Evolutionary conservation across 2,113 vertebrate genomes (phyloP).

Genomic region (Lamprotornis superbus): DNA sequence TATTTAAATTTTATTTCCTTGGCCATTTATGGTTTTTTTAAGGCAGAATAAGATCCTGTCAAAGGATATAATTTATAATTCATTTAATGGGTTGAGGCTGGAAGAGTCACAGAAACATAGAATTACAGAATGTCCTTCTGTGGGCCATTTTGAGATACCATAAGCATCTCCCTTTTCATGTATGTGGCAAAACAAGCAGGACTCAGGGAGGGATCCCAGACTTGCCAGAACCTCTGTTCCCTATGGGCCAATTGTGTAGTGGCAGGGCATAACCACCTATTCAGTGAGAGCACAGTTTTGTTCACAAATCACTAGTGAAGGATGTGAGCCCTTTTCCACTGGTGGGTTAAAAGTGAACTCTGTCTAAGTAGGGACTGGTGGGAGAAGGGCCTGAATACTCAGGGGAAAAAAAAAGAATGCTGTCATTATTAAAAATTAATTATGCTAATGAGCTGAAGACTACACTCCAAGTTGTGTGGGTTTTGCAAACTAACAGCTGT

Average conservation of each 20-base stretch:
- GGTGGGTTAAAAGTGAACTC: not conserved
- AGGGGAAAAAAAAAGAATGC: not conserved
- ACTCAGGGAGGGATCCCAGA: not conserved
- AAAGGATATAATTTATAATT: not conserved
- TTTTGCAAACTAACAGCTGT: conserved; percentile 47
- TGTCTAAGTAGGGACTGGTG: not conserved
- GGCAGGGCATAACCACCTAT: not conserved
- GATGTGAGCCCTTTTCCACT: not conserved
- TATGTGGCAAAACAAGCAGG: not conserved
- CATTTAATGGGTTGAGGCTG: not conserved
- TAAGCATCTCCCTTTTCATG: not conserved
- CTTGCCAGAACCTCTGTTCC: not conserved
- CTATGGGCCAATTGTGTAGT: not conserved
- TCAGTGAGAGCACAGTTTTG: not conserved
- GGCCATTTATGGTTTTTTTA: not conserved
- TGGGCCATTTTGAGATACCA: not conserved
- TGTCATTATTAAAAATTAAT: conserved; percentile 62
- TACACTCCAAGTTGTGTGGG: not conserved
- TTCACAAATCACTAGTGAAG: not conserved
- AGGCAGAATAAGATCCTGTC: not conserved
- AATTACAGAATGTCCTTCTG: not conserved
- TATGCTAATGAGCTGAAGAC: conserved; percentile 37
- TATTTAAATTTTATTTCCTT: not conserved
- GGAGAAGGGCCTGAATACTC: not conserved
- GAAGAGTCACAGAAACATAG: not conserved